These are phyloP conservation scores for Lasioglossum figueresi DNA, from an alignment of 2,888 invertebrate species.

Conservation along the genomic window DNA sequence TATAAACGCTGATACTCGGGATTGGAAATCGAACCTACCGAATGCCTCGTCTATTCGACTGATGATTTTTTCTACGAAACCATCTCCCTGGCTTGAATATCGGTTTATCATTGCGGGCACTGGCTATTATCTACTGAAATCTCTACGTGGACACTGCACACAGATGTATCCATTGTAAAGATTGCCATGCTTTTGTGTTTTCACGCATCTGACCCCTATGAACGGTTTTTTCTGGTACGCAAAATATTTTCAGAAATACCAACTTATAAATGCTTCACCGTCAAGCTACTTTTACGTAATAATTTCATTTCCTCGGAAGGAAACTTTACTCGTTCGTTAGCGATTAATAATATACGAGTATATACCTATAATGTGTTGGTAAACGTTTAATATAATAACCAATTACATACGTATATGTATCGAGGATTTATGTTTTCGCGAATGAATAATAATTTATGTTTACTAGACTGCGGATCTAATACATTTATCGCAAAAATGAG, in stretches of 20 bases:
- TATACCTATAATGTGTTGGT: not conserved
- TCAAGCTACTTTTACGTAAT: not conserved
- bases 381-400: not conserved
- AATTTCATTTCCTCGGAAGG: not conserved
- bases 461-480: too few species aligned
- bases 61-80: constrained; percentile 61
- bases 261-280: not conserved
- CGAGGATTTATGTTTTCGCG: not conserved
- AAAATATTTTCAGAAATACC: not conserved
- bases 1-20: constrained; percentile 78
- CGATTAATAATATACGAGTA: not conserved
- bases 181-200: not conserved
- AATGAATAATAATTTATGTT: not conserved
- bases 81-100: constrained; percentile 45
- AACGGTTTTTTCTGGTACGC: not conserved
- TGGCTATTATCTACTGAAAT: constrained; percentile 63
- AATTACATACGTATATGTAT: not conserved
- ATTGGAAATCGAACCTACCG: constrained; percentile 79
- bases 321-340: not conserved
- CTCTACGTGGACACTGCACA: constrained; percentile 29
- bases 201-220: not conserved
- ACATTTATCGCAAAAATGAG: too few species aligned
- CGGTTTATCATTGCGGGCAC: constrained; percentile 49
- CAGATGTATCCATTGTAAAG: constrained; percentile 18
- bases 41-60: constrained; percentile 65